These are phyloP conservation scores for Percopsis omiscomaycus DNA, from an alignment of 2,797 vertebrate genomes.

Conservation along the genomic window DNA sequence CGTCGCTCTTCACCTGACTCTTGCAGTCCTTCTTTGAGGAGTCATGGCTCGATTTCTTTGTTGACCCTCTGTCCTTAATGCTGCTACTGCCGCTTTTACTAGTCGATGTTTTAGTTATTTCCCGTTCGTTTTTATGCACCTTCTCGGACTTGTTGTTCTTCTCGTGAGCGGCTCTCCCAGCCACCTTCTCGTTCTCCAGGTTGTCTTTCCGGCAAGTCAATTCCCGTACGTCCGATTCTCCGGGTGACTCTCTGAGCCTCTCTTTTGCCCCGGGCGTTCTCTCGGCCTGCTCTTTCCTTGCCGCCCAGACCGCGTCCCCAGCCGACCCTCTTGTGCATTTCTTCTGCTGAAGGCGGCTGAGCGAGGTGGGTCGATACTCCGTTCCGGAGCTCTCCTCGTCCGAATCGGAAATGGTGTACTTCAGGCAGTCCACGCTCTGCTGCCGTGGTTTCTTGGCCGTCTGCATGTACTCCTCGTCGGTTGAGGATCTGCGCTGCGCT, in stretches of 20 bases:
- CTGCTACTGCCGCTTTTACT: conserved; percentile 47
- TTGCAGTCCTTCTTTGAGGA: conserved; percentile 73
- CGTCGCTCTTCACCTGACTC: conserved; percentile 68
- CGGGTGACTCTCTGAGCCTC: conserved; percentile 13
- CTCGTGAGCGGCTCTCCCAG: conserved; percentile 34
- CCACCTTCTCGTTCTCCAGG: conserved; percentile 61
- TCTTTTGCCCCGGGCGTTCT: background rate
- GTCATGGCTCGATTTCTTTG: conserved; percentile 61
- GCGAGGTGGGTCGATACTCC: conserved; percentile 68
- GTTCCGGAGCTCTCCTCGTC: conserved; percentile 84
- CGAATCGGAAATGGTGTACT: conserved; percentile 85
- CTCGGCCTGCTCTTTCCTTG: conserved; percentile 42
- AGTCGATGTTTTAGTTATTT: conserved; percentile 37
- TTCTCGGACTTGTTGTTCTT: conserved; percentile 68
- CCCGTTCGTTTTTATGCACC: conserved; percentile 50
- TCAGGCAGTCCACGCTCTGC: conserved; percentile 46
- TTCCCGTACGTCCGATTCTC: conserved; percentile 58
- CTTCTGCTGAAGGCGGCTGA: conserved; percentile 68
- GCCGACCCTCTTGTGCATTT: conserved; percentile 51
- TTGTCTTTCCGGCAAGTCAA: conserved; percentile 34
- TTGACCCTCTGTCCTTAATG: conserved; percentile 57
- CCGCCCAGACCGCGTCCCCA: conserved; percentile 30
- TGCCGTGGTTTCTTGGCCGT: conserved; percentile 76
- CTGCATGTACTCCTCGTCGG: conserved; percentile 75
- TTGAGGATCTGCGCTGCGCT: conserved; percentile 30